Evolutionary conservation across 2,113 vertebrate genomes (phyloP).

Genomic region (Callaeas wilsoni): DNA sequence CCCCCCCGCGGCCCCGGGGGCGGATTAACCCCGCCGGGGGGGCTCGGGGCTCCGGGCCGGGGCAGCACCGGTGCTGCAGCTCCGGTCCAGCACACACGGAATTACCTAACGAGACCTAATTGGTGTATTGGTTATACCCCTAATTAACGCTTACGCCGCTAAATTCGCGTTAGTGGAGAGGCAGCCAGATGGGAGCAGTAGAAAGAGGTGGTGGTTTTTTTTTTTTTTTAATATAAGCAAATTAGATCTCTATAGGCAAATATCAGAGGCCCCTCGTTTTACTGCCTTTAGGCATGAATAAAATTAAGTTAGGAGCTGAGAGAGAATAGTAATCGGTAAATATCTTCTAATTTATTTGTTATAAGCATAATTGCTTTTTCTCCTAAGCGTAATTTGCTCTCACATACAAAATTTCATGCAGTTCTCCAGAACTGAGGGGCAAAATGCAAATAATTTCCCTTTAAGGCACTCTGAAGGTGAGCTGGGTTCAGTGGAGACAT

Average conservation of each 20-base stretch:
- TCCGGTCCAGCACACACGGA: not conserved
- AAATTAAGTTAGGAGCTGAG: not conserved
- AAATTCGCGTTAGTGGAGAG: not conserved
- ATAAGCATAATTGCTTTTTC: not conserved
- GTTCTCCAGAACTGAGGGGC: not conserved
- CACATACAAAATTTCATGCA: rapidly evolving
- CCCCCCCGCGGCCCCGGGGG: not conserved
- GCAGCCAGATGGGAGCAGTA: not conserved
- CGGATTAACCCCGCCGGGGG: not conserved
- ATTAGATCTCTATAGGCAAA: not conserved
- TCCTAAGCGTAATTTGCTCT: not conserved
- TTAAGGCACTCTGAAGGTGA: not conserved
- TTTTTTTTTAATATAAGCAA: not conserved
- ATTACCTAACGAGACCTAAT: not conserved
- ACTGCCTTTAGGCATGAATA: not conserved
- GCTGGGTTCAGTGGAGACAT: not conserved
- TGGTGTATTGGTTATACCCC: not conserved
- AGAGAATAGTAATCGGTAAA: not conserved
- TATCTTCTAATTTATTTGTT: not conserved
- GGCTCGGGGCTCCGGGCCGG: not conserved
- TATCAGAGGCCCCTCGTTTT: not conserved
- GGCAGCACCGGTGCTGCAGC: not conserved
- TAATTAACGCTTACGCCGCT: not conserved
- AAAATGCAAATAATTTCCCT: not conserved
- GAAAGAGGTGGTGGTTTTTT: not conserved